Evolutionary conservation across 1,140 invertebrate genomes (phyloP), one percentile per base, ranked within the genome.

Genomic region (Polypedilum pembai): DNA sequence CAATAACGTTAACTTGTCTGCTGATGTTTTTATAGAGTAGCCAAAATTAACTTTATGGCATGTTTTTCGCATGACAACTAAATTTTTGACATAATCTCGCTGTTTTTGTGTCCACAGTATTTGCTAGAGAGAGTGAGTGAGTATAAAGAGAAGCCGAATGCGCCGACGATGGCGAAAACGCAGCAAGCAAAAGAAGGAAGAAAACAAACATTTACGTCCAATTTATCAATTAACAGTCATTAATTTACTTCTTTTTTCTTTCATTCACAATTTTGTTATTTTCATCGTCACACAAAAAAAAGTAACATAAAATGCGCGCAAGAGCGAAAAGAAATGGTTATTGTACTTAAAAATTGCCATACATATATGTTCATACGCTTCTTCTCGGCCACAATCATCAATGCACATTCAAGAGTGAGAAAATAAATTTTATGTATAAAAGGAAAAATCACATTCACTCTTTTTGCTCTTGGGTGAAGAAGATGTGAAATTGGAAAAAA

Each of bases 141-240:
- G 24, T 33, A 33, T 33, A 33, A 33, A 33, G 24, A 33, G 24
- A 33, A 33, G 24, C 24, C 24, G 24, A 33, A 33, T 33, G 24
- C 24, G 10, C 45, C 45, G 10, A 56, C 12, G 8, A 56, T n/a
- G 45, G 12, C 45, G 45, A 56, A 10, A 12, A 56, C 45, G n/a
- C 45, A 56, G n/a, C 12, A 56, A 33, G 24, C 5, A 33, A 45
- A 12, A 56, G 12, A 56, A n/a, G n/a, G n/a, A 69, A 69, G 17
- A 18, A 69, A 18, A 69, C 65, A 69, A 20, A 20, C 65, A 69
- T 69, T 69, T 21, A 69, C 18, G 65, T 21, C 24, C 65, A 69
- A 69, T 69, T 21, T 69, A 20, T 69, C 65, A 69, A 69, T 69
- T 69, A 69, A 18, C 17, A 20, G 20, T 69, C 65, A 69, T 69